Percentiles rank a stretch among this genome's conserved stretches.
These are phyloP conservation scores for Nemopilema nomurai DNA, from an alignment of 30 jellyfish, hydroid and myxozoan species.

Conservation along the genomic window DNA sequence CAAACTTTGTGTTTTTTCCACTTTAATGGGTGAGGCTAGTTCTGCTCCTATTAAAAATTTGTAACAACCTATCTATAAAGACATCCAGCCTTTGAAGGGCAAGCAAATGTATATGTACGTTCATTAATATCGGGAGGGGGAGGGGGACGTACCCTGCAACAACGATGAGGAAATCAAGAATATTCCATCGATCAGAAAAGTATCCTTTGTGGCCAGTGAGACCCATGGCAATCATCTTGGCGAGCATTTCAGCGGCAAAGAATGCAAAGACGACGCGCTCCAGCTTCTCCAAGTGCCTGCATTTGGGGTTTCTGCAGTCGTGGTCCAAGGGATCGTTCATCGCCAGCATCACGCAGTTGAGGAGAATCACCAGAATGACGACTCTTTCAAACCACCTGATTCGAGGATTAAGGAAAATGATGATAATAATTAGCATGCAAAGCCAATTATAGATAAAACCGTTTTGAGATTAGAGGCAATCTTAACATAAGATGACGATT, in stretches of 20 bases:
- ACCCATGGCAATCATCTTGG: conserved; percentile 92
- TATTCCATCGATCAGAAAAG: conserved; percentile 89
- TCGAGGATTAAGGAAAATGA: conserved; percentile 23
- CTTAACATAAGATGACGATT: too few relatives aligned
- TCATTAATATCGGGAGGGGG: neutral
- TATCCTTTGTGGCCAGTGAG: conserved; percentile 68
- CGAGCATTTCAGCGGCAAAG: conserved; percentile 85
- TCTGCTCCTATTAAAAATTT: too few relatives aligned
- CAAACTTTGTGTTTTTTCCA: too few relatives aligned
- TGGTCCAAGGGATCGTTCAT: conserved; percentile 80
- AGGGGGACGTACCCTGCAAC: conserved; percentile 77
- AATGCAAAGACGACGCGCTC: conserved; percentile 78
- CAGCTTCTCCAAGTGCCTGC: conserved; percentile 65
- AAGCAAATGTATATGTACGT: too few relatives aligned
- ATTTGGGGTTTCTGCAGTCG: conserved; percentile 53
- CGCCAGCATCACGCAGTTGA: conserved; percentile 90
- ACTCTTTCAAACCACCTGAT: conserved; percentile 93
- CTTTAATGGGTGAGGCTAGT: too few relatives aligned
- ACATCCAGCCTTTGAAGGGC: too few relatives aligned
- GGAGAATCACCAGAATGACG: conserved; percentile 71
- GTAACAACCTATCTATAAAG: too few relatives aligned
- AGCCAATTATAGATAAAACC: neutral
- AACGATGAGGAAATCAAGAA: conserved; percentile 80
- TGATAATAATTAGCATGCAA: neutral
- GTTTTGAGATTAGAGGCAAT: neutral